Evolutionary conservation across 2,888 invertebrate species (phyloP), one percentile per base, ranked within the genome.

Genomic region (Drosophila basisetae): DNA sequence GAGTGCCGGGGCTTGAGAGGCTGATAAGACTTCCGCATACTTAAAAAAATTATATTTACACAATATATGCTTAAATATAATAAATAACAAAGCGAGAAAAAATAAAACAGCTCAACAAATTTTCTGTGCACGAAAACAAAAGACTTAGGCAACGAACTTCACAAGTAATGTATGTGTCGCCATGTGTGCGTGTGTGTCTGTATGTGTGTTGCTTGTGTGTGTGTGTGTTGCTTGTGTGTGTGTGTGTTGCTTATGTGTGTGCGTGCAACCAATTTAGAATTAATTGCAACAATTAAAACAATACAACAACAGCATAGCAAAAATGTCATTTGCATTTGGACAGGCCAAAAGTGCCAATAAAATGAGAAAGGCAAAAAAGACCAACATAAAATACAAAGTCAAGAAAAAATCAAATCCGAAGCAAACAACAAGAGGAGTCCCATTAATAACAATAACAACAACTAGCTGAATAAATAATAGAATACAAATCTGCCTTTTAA

Each of bases 11-110:
- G 58, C 58, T 58, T 22, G 58, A 31, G 58, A 22, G 11, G 31
- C 60, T 83, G 89, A 87, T 87, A 89, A 88, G 86, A 88, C 88
- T 88, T 88, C 88, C 88, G 88, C 90, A 86, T 88, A 82, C 85
- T 82, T 83, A 63, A 72, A 76, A 28, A 22, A 2, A 73, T 72
- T 52, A 83, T 79, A 70, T 88, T 90, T 90, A 87, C 90, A 86
- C 76, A 82, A 76, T 80, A 76, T 78, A 73, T 73, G 52, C 68
- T 67, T 68, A 49, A 76, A 76, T 70, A 71, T 37, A 82, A 81
- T 73, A 73, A 79, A 86, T 78, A 83, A 76, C 59, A 35, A 53
- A 13, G 31, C 50, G 11, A 22, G 33, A 41, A 49, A 47, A 53
- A 71, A 56, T 64, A 60, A 60, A 65, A 37, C 35, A 37, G 18